phyloP scores from a whole-genome alignment of 2,888 invertebrate species.

The Drosophila maculinotata region DNA sequence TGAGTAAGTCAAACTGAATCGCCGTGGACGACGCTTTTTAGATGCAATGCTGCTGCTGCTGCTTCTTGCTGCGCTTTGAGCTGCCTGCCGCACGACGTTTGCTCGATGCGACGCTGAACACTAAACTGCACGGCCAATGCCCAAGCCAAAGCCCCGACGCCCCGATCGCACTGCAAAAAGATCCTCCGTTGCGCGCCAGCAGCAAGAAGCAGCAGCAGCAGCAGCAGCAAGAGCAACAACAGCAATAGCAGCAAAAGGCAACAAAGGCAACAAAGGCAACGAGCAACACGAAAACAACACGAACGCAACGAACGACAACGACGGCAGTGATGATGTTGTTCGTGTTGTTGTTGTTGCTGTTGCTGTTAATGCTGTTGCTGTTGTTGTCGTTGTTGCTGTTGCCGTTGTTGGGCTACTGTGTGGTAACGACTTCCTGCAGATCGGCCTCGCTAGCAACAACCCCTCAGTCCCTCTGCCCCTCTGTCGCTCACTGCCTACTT shows the following conservation, averaged over 20 bases:
- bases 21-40: constrained; percentile 5
- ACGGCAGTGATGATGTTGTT: constrained; percentile 7
- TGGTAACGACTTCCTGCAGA: constrained; percentile 70
- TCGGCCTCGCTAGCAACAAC: constrained; percentile 27
- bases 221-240: constrained; percentile 5
- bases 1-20: constrained; percentile 4
- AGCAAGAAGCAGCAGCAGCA: constrained; percentile 4
- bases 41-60: constrained; percentile 15
- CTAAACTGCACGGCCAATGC: constrained; percentile 61
- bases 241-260: constrained; percentile 25
- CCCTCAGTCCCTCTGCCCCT: neutral
- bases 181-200: constrained; percentile 6
- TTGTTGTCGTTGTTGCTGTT: constrained; percentile 27
- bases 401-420: constrained; percentile 57
- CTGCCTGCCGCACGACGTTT: constrained; percentile 71
- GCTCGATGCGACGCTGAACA: constrained; percentile 74
- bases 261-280: constrained; percentile 4
- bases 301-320: constrained; percentile 27
- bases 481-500: constrained; percentile 15
- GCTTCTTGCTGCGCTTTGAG: constrained; percentile 30
- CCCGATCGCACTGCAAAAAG: constrained; percentile 36
- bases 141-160: constrained; percentile 31
- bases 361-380: constrained; percentile 7
- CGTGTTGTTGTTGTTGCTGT: constrained; percentile 2
- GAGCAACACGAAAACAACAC: constrained; percentile 43